Evolutionary conservation across 1,140 invertebrate species (phyloP).

Genomic region (Druon quercuslanigerum): DNA sequence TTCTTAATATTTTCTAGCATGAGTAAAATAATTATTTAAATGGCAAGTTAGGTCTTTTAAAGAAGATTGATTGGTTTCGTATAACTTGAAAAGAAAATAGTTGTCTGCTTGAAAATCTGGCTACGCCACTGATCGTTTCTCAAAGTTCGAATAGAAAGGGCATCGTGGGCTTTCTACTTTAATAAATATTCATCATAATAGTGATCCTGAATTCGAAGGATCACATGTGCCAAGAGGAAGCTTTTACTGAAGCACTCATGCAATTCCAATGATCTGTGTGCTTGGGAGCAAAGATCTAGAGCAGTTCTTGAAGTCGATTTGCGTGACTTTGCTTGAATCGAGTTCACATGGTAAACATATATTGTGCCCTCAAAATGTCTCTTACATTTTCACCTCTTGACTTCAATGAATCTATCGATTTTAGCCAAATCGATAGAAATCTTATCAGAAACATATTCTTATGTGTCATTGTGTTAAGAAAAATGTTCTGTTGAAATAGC

Average conservation of each 20-base stretch:
- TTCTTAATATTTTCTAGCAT: neutral
- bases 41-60: neutral
- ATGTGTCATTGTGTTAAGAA: no score
- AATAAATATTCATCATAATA: conserved; percentile 30
- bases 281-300: conserved; percentile 26
- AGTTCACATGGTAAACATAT: conserved; percentile 3
- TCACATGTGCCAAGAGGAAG: conserved; percentile 26
- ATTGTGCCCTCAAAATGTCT: neutral
- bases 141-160: neutral
- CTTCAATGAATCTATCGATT: no score
- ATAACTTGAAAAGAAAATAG: neutral
- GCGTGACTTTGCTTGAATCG: conserved; percentile 19
- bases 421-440: no score
- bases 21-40: neutral
- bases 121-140: conserved; percentile 14
- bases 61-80: neutral
- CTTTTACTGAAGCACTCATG: conserved; percentile 29
- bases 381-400: neutral
- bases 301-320: conserved; percentile 16
- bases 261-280: conserved; percentile 29
- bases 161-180: conserved; percentile 8
- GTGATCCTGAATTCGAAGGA: conserved; percentile 21
- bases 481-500: no score
- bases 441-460: no score
- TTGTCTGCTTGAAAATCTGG: neutral